phyloP scores from a whole-genome alignment of 2,113 vertebrate species.

The Oreochromis tanganicae region DNA sequence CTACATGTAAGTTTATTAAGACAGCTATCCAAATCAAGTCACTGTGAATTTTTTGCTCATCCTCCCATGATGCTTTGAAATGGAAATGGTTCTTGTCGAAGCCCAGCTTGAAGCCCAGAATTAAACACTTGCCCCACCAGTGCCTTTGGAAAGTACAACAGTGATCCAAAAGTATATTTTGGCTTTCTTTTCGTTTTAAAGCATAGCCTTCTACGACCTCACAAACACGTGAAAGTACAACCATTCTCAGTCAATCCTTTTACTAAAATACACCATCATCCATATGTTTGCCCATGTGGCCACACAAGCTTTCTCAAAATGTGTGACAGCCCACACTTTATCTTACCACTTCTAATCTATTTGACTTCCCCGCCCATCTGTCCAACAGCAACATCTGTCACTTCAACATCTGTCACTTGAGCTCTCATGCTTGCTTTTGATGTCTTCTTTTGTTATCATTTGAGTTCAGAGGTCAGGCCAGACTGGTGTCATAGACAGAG shows the following conservation, averaged over 20 bases:
- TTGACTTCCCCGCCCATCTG: neutral
- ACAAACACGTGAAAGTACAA: neutral
- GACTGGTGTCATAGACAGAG: neutral
- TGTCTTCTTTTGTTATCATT: conserved; percentile 8
- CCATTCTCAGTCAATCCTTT: neutral
- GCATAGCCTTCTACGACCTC: neutral
- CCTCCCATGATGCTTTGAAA: neutral
- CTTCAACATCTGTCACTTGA: conserved; percentile 21
- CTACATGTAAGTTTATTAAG: neutral
- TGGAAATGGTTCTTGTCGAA: neutral
- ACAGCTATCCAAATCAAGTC: neutral
- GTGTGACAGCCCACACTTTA: neutral
- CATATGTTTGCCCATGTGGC: conserved; percentile 8
- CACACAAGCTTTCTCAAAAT: neutral
- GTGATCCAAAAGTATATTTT: neutral
- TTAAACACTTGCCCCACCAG: neutral
- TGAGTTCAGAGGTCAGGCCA: neutral
- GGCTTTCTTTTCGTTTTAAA: neutral
- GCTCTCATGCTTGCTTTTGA: neutral
- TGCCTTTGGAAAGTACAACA: neutral
- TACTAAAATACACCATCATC: neutral
- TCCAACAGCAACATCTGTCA: conserved; percentile 32
- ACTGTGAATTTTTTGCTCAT: neutral
- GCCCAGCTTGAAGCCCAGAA: neutral
- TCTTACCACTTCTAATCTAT: neutral